phyloP scores from a whole-genome alignment of 2,113 vertebrate genomes.

The Passer domesticus region DNA sequence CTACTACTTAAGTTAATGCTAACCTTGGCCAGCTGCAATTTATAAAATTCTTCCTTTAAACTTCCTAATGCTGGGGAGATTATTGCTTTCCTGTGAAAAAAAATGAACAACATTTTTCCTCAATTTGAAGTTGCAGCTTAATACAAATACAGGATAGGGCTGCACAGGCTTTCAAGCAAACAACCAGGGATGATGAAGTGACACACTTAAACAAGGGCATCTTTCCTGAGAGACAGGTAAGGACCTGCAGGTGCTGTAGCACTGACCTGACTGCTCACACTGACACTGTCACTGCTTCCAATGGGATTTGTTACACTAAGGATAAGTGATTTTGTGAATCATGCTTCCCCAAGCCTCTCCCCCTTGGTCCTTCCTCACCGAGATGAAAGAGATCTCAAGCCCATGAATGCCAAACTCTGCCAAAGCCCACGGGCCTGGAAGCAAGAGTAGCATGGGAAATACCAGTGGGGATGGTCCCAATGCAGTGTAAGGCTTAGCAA shows the following conservation, averaged over 20 bases:
- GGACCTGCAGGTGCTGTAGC: fast-evolving
- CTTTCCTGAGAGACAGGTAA: neutral
- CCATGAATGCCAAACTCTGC: neutral
- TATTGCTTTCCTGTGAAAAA: neutral
- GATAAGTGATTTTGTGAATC: neutral
- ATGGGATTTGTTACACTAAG: neutral
- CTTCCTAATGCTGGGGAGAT: neutral
- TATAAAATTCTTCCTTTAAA: neutral
- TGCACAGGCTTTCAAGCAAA: neutral
- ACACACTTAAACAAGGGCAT: neutral
- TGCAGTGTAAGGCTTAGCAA: neutral
- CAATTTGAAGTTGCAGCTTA: neutral
- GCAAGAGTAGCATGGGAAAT: neutral
- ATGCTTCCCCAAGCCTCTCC: neutral
- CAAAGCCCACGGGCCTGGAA: neutral
- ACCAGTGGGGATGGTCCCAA: neutral
- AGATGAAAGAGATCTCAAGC: neutral
- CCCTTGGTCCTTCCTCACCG: neutral
- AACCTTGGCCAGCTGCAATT: neutral
- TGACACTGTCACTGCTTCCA: neutral
- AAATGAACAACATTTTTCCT: neutral
- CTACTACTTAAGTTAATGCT: neutral
- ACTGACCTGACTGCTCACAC: neutral
- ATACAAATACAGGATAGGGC: neutral
- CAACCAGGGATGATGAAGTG: neutral